Percentiles rank a stretch among this genome's conserved stretches.
Conservation (phyloP, 1,140 invertebrate species). For the Phocides pigmalion region DNA sequence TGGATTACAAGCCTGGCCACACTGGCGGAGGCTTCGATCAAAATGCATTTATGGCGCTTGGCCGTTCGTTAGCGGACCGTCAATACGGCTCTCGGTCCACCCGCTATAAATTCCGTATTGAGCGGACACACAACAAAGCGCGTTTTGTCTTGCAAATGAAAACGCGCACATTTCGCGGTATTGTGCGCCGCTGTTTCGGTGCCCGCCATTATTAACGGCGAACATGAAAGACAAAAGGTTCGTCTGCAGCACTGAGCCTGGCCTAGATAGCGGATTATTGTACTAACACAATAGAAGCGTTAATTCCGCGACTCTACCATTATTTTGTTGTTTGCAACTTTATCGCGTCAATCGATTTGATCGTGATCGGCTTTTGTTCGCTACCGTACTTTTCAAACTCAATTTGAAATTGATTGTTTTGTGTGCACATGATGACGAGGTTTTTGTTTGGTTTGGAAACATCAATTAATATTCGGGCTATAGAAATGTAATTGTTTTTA, state of each 20-base stretch:
- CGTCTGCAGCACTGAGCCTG: conserved; percentile 82
- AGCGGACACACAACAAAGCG: conserved; percentile 82
- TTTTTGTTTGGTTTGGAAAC: conserved; percentile 20
- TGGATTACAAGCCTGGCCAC: conserved; percentile 13
- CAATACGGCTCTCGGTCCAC: conserved; percentile 76
- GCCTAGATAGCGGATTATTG: conserved; percentile 84
- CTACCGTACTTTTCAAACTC: conserved; percentile 36
- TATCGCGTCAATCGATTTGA: conserved; percentile 77
- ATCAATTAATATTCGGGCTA: not conserved
- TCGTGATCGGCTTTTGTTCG: conserved; percentile 70
- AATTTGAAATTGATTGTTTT: conserved; percentile 25
- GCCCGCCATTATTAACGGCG: conserved; percentile 83
- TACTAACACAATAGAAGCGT: conserved; percentile 83
- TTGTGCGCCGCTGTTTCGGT: conserved; percentile 83
- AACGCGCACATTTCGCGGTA: conserved; percentile 83
- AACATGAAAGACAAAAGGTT: conserved; percentile 84
- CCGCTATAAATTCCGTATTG: conserved; percentile 83
- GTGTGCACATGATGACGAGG: not conserved
- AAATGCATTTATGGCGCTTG: conserved; percentile 74
- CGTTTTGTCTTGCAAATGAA: conserved; percentile 84
- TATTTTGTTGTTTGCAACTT: conserved; percentile 83
- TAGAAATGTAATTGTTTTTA: no score
- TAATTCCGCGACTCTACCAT: conserved; percentile 81
- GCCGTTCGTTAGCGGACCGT: conserved; percentile 77
- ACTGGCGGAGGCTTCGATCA: conserved; percentile 51